Conservation (phyloP, 2,113 vertebrate genomes). For the Pimephales promelas region DNA sequence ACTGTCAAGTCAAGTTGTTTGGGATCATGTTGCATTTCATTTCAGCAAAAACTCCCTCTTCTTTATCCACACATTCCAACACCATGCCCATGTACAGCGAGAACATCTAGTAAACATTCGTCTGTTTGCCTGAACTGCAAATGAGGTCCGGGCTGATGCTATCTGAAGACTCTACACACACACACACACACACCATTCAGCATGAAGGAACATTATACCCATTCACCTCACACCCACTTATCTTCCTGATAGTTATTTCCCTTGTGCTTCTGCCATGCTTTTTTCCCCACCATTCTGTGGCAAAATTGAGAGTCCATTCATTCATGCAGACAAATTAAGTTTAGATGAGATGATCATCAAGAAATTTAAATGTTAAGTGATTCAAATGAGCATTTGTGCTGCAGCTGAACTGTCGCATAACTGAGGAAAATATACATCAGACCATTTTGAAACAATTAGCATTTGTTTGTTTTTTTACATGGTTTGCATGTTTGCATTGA, state of each 20-base stretch:
- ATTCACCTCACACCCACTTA: background rate
- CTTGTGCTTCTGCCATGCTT: background rate
- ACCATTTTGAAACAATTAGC: background rate
- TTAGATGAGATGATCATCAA: background rate
- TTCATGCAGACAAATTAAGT: background rate
- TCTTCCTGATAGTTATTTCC: background rate
- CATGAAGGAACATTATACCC: constrained; percentile 14
- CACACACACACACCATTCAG: background rate
- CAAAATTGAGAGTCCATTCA: background rate
- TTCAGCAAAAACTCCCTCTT: background rate
- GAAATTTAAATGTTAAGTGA: background rate
- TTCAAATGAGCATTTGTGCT: background rate
- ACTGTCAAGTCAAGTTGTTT: background rate
- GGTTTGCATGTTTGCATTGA: background rate
- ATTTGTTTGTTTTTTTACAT: background rate
- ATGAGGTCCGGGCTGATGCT: constrained; percentile 8
- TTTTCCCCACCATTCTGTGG: background rate
- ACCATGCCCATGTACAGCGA: background rate
- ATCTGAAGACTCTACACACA: background rate
- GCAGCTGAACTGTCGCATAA: background rate
- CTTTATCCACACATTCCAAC: background rate
- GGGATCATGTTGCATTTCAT: background rate
- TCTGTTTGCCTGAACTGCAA: constrained; percentile 23
- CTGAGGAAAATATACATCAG: background rate
- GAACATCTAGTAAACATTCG: background rate